Evolutionary conservation across 1,140 invertebrate genomes (phyloP).

Genomic region (Scylla paramamosain): DNA sequence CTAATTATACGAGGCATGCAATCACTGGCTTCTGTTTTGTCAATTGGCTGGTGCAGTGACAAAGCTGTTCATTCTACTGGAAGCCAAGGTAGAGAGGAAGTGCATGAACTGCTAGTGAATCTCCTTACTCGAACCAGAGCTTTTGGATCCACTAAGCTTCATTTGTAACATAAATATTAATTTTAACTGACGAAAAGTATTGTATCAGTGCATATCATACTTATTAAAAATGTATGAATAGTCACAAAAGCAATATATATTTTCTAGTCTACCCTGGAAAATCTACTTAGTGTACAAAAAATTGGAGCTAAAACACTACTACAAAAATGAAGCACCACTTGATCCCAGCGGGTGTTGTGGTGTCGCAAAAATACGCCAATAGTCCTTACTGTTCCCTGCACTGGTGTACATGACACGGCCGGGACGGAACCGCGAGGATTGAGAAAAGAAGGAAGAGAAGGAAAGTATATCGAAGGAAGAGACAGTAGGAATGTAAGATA

Average conservation of each 20-base stretch:
- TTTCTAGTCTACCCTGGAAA: background rate
- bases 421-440: background rate
- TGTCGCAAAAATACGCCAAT: background rate
- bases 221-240: background rate
- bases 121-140: background rate
- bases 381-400: background rate
- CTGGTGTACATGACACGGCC: background rate
- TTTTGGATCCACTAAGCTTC: background rate
- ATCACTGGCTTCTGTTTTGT: background rate
- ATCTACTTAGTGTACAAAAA: background rate
- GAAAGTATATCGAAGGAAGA: background rate
- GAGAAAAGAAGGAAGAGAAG: background rate
- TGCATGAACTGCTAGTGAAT: background rate
- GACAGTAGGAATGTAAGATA: background rate
- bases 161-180: too few species aligned
- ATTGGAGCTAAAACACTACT: background rate
- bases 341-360: background rate
- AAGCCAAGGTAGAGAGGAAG: background rate
- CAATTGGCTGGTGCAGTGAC: background rate
- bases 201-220: too few species aligned
- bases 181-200: too few species aligned
- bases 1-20: background rate
- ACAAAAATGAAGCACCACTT: background rate
- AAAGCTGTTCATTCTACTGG: background rate
- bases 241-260: background rate